Base-by-base conservation (phyloP, 2,113 vertebrate genomes). In the Zootoca vivipara region DNA sequence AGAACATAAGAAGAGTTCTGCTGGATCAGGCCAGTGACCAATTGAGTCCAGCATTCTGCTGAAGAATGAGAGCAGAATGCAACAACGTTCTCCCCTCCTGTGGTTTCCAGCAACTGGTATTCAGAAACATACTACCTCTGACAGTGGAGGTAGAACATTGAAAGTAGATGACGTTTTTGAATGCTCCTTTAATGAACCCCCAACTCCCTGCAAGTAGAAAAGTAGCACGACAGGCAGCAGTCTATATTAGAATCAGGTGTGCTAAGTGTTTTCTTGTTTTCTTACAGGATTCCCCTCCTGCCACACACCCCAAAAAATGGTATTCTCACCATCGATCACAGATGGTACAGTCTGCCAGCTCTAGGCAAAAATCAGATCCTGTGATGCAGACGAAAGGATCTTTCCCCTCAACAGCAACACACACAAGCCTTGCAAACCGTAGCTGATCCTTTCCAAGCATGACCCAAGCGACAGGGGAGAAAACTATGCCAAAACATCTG, bases 401-500 rank as follows among this genome's bases (percentile, higher is more conserved):
- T 13, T 52, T 73, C 33, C 22, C 30, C 2, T 8, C 86, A 74
- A 64, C 12, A 46, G 6, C 30, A 30, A 28, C 64, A 72, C 5
- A 58, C 22, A 30, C 58, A 52, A 12, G 52, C 5, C 78, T 26
- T 65, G 3, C 64, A 65, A 65, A 26, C 64, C 64, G 24, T 3
- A n/a, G 26, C 67, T 87, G 24, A 35, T n/a, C 46, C 81, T 24
- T 72, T 35, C 33, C 33, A 24, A 70, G 65, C 8, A 87, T 6
- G 13, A 86, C n/a, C 20, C 16, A 86, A 42, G 40, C 10, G 42
- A 52, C 62, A 85, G 35, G 33, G 73, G 52, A 65, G 8, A 78
- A 58, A 58, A 28, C 15, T 72, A 69, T 58, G 52, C 16, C 33
- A 87, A 81, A 87, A 58, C 85, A 87, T 86, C 58, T 78, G 73